A percentile compares a stretch with the other conserved stretches of the same genome.
These are phyloP conservation scores for Eristalis tenax DNA, from an alignment of 2,888 invertebrate species.

Conservation along the genomic window DNA sequence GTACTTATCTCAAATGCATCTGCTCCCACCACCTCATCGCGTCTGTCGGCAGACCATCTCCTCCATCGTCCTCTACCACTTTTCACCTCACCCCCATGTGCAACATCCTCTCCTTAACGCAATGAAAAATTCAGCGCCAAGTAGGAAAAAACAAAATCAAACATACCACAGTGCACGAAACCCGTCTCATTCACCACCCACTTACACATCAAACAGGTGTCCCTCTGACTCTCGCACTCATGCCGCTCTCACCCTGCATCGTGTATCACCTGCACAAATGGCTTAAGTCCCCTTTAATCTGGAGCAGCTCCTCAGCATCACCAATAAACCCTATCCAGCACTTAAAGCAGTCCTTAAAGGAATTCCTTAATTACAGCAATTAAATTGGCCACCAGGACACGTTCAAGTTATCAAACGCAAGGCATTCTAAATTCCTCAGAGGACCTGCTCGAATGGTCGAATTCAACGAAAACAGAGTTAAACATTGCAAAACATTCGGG, in stretches of 20 bases:
- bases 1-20: no score
- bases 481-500: conserved; percentile 52
- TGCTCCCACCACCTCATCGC: not conserved
- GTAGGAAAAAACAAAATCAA: not conserved
- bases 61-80: not conserved
- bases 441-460: conserved; percentile 46
- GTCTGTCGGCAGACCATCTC: not conserved
- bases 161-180: not conserved
- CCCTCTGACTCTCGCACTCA: not conserved
- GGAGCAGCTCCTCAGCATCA: conserved; percentile 6
- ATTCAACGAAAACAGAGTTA: conserved; percentile 42
- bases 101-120: not conserved
- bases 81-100: not conserved
- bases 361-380: conserved; percentile 62
- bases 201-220: conserved; percentile 50
- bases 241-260: not conserved
- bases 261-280: conserved; percentile 5
- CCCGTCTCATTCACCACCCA: not conserved
- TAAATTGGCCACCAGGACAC: conserved; percentile 59
- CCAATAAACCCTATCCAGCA: conserved; percentile 31
- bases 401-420: conserved; percentile 51
- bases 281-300: conserved; percentile 21
- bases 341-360: conserved; percentile 42
- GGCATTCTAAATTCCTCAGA: conserved; percentile 40
- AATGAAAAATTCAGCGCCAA: not conserved